phyloP scores from a whole-genome alignment of 2,113 vertebrate genomes.

The Ceyx cyanopectus region DNA sequence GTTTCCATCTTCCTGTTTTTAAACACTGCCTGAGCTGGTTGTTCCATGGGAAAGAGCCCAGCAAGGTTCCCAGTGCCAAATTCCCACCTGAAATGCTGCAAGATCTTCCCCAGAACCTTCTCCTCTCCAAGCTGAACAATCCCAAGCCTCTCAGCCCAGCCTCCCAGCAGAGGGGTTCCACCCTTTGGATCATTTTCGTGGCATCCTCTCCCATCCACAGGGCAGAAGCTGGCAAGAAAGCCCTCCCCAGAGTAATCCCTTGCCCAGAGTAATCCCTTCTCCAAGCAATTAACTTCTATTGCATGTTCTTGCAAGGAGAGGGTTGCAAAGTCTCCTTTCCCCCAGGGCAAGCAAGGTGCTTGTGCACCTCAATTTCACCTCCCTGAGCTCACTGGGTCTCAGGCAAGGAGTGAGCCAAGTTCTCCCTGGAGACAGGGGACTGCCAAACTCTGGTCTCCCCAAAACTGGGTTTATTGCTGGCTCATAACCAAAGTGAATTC shows the following conservation, averaged over 20 bases:
- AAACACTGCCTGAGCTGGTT: rapidly evolving
- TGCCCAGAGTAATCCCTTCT: not conserved
- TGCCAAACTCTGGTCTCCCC: not conserved
- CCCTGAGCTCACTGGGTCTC: not conserved
- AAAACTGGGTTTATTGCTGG: not conserved
- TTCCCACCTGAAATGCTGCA: not conserved
- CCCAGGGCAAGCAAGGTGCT: not conserved
- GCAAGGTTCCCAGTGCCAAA: not conserved
- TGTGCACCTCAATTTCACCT: not conserved
- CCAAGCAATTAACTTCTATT: not conserved
- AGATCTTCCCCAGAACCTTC: too few species aligned
- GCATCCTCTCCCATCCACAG: not conserved
- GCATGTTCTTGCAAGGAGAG: not conserved
- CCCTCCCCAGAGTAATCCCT: not conserved
- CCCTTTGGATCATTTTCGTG: too few species aligned
- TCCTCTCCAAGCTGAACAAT: too few species aligned
- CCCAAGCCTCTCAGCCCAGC: too few species aligned
- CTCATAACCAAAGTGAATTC: not conserved
- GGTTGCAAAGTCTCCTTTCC: not conserved
- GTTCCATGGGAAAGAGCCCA: not conserved
- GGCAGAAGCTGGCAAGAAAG: not conserved
- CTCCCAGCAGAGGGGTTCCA: too few species aligned
- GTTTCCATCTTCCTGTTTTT: rapidly evolving
- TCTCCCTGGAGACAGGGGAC: not conserved
- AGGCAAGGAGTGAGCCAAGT: not conserved